Evolutionary conservation across 2,113 vertebrate genomes (phyloP).

Genomic region (Dolichotis patagonum): DNA sequence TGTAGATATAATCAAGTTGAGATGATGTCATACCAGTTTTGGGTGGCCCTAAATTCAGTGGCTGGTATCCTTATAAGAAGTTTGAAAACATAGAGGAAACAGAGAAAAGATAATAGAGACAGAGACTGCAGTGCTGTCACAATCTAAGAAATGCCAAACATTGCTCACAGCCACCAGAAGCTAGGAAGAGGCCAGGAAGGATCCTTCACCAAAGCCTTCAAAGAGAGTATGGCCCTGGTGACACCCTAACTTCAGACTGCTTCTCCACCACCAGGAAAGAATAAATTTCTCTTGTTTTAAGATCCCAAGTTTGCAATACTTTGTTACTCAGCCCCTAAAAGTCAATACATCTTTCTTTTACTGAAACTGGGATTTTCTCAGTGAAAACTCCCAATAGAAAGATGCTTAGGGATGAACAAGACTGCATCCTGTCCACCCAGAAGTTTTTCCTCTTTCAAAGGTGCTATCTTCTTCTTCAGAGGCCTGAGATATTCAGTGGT

Average conservation of each 20-base stretch:
- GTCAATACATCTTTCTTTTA: not conserved
- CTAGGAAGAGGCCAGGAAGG: not conserved
- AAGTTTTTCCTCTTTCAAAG: not conserved
- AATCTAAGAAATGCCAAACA: not conserved
- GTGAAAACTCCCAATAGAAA: not conserved
- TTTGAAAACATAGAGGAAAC: not conserved
- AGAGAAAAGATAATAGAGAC: not conserved
- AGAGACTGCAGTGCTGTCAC: not conserved
- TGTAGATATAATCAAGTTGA: not conserved
- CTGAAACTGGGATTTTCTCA: not conserved
- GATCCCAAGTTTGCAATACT: not conserved
- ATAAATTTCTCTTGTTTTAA: not conserved
- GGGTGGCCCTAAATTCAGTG: not conserved
- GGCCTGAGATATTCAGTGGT: not conserved
- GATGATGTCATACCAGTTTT: not conserved
- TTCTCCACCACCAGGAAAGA: not conserved
- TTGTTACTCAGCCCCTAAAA: not conserved
- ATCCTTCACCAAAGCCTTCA: not conserved
- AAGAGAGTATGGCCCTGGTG: not conserved
- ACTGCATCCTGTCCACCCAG: not conserved
- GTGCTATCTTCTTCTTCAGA: not conserved
- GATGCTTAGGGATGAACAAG: not conserved
- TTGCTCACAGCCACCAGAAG: not conserved
- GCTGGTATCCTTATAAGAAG: not conserved
- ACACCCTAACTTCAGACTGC: not conserved